Evolutionary conservation across 2,888 invertebrate species (phyloP).

Genomic region (Acleris holmiana): DNA sequence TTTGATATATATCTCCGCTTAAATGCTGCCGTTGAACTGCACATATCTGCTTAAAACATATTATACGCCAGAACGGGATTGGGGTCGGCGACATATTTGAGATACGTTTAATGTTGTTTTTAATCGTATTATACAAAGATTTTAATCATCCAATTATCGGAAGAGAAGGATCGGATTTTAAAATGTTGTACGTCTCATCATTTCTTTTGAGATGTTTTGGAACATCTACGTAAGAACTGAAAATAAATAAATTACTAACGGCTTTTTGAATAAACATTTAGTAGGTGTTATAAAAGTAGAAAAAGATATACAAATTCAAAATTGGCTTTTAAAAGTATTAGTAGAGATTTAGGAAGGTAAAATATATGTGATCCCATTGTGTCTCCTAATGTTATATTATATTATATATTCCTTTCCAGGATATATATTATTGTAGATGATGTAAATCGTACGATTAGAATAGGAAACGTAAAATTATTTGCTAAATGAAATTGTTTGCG

Average conservation of each 20-base stretch:
- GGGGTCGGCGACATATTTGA: conserved; percentile 44
- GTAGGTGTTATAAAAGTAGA: conserved; percentile 23
- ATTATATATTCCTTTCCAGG: conserved; percentile 46
- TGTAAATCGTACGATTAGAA: conserved; percentile 33
- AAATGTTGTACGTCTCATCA: too few relatives aligned
- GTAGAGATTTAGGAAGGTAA: conserved; percentile 30
- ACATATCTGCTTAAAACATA: conserved; percentile 11
- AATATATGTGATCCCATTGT: conserved; percentile 64
- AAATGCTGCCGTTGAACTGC: conserved; percentile 16
- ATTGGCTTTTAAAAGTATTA: conserved; percentile 35
- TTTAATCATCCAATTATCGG: conserved; percentile 2
- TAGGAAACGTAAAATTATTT: conserved; percentile 21
- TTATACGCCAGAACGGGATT: conserved; percentile 28
- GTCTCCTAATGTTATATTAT: conserved; percentile 54
- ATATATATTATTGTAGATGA: conserved; percentile 41
- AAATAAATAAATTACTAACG: conserved; percentile 4
- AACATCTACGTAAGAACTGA: conserved; percentile 32
- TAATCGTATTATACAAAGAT: conserved; percentile 1
- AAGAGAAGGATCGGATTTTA: conserved; percentile 6
- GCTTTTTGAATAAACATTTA: conserved; percentile 22
- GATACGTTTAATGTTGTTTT: conserved; percentile 21
- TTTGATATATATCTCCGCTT: neutral
- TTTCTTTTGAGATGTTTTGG: conserved; percentile 34
- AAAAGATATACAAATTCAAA: conserved; percentile 32
- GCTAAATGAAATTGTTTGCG: conserved; percentile 16